These are phyloP conservation scores for Lordiphosa mommai DNA, from an alignment of 1,140 invertebrate species.

Conservation along the genomic window DNA sequence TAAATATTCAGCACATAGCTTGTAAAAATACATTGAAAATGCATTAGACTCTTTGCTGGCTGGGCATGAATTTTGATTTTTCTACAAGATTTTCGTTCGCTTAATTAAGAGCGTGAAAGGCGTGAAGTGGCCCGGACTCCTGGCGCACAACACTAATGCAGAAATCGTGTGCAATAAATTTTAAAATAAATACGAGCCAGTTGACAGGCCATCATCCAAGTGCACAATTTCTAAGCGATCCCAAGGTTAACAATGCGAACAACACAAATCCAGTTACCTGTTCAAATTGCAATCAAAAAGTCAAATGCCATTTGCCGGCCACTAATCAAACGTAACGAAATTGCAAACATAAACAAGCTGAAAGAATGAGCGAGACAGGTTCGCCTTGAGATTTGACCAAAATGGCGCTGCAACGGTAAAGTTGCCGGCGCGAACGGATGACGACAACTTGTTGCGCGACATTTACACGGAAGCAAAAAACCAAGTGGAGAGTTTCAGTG, in stretches of 20 bases:
- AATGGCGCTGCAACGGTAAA: constrained; percentile 74
- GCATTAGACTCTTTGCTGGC: constrained; percentile 60
- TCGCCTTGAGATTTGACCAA: constrained; percentile 71
- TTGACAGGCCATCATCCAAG: constrained; percentile 65
- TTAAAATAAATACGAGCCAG: constrained; percentile 36
- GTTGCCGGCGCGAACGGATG: constrained; percentile 26
- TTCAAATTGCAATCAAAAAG: constrained; percentile 62
- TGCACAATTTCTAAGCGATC: constrained; percentile 62
- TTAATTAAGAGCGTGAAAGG: constrained; percentile 58
- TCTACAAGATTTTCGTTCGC: constrained; percentile 16
- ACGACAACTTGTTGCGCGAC: constrained; percentile 58
- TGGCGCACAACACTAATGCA: constrained; percentile 38
- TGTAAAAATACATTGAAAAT: constrained; percentile 75
- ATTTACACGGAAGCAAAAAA: constrained; percentile 60
- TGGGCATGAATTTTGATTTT: constrained; percentile 63
- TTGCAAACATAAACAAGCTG: constrained; percentile 69
- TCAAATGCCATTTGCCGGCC: constrained; percentile 73
- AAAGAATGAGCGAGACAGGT: constrained; percentile 71
- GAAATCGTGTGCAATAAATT: constrained; percentile 74
- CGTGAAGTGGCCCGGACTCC: constrained; percentile 8
- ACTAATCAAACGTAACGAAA: constrained; percentile 75
- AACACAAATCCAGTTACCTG: constrained; percentile 59
- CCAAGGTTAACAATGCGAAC: constrained; percentile 59
- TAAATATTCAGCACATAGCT: constrained; percentile 65
- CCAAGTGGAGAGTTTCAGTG: constrained; percentile 25